phyloP scores from a whole-genome alignment of 1,140 invertebrate genomes.

The Lineus longissimus region DNA sequence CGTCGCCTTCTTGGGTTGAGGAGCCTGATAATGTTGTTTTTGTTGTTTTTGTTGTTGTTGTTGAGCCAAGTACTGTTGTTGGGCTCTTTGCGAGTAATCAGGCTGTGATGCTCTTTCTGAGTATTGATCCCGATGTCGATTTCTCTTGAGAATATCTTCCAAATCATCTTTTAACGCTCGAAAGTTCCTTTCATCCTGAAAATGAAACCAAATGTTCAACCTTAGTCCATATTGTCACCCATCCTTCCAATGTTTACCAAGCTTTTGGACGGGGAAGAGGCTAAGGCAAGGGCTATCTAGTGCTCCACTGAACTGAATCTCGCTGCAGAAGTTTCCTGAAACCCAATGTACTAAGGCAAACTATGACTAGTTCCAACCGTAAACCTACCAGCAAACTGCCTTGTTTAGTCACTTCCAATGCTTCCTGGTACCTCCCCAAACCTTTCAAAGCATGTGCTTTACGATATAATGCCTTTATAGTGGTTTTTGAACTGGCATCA shows the following conservation, averaged over 20 bases:
- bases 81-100: too few relatives aligned
- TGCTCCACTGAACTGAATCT: neutral
- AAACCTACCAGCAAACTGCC: slow-evolving; percentile 10
- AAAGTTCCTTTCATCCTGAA: neutral
- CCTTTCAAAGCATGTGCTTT: slow-evolving; percentile 35
- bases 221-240: neutral
- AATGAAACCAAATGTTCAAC: neutral
- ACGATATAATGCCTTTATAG: slow-evolving; percentile 41
- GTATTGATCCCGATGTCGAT: too few relatives aligned
- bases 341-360: slow-evolving; percentile 20
- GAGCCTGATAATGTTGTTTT: slow-evolving; percentile 6
- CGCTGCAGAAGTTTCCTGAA: neutral
- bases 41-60: too few relatives aligned
- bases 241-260: too few relatives aligned
- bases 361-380: slow-evolving; percentile 25
- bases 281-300: too few relatives aligned
- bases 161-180: slow-evolving; percentile 27
- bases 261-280: too few relatives aligned
- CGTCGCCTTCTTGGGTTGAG: slow-evolving; percentile 3
- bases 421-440: slow-evolving; percentile 32
- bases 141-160: slow-evolving; percentile 27
- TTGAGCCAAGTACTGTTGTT: too few relatives aligned
- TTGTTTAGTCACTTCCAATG: slow-evolving; percentile 28
- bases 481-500: slow-evolving; percentile 24
- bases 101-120: too few relatives aligned